Evolutionary conservation across 2,888 invertebrate species (phyloP), one percentile per base, ranked within the genome.

Genomic region (Byasa hedistus): DNA sequence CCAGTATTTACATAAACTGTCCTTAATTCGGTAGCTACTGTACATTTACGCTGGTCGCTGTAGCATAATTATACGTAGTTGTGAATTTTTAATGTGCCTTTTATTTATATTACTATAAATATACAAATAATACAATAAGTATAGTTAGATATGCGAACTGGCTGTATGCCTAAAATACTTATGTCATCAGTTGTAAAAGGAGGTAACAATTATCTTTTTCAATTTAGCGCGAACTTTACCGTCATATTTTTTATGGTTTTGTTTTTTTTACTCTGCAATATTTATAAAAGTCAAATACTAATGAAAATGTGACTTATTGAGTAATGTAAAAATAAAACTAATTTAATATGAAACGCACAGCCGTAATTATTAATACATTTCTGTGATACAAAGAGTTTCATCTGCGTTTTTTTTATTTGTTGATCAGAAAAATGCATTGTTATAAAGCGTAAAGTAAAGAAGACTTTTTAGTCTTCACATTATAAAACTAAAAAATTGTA

Each of bases 371-470:
- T 5, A 32, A 12, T 24, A 17, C 22, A 65, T 32, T 56, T 61
- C 65, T 65, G 65, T 65, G 61, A 65, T 65, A 65, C 19, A 39
- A 60, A 27, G 19, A n/a, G 7, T 65, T 55, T 54, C 0, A 59
- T 23, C 54, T n/a, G n/a, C n/a, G n/a, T n/a, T 48, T 48, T 44
- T 39, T 60, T 65, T 44, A 21, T 65, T 39, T 64, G 21, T 17
- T 60, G 21, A 21, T 56, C 3, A 39, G 15, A 15, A 15, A 39
- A 39, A 12, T 39, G 15, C 15, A 39, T 39, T 39, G 39, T 39
- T 39, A 27, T 27, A 5, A 39, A 39, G 15, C 39, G 10, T 39
- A 12, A 39, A 39, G 12, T 39, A 39, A 39, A 15, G 10, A 39
- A 12, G 15, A 39, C 12, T 39, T 12, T 39, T 12, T 12, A 39